A percentile compares a stretch with the other conserved stretches of the same genome.
These are phyloP conservation scores for Notolabrus celidotus DNA, from an alignment of 2,797 vertebrate species.

Conservation along the genomic window DNA sequence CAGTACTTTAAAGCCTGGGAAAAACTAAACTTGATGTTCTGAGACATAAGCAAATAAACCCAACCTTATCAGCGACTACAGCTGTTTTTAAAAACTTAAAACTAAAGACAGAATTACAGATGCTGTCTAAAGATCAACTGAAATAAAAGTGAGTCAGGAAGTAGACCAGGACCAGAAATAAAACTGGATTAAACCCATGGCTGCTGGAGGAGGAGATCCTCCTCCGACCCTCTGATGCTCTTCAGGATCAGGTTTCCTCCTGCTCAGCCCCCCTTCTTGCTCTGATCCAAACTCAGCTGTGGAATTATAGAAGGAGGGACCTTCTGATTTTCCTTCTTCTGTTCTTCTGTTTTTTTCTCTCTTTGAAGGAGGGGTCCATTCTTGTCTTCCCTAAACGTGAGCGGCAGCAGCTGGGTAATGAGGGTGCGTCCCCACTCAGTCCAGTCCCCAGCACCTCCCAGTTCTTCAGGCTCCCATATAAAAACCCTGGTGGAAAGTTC, in stretches of 20 bases:
- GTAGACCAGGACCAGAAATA: slow-evolving; percentile 51
- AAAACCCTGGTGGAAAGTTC: slow-evolving; percentile 87
- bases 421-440: slow-evolving; percentile 74
- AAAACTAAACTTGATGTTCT: neutral
- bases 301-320: slow-evolving; percentile 83
- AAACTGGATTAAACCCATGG: slow-evolving; percentile 51
- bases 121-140: neutral
- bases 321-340: slow-evolving; percentile 56
- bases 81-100: neutral
- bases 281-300: slow-evolving; percentile 78
- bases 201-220: slow-evolving; percentile 66
- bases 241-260: slow-evolving; percentile 75
- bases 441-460: slow-evolving; percentile 87
- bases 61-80: neutral
- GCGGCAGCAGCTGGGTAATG: slow-evolving; percentile 70
- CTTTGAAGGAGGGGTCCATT: slow-evolving; percentile 80
- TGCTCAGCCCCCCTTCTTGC: slow-evolving; percentile 58
- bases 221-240: slow-evolving; percentile 61
- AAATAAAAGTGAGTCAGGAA: slow-evolving; percentile 54
- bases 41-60: neutral
- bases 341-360: slow-evolving; percentile 46
- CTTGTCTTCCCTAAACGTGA: slow-evolving; percentile 82
- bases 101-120: slow-evolving; percentile 4
- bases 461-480: slow-evolving; percentile 88
- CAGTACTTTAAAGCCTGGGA: neutral